phyloP scores from a whole-genome alignment of 2,888 invertebrate species.

The Panorpa germanica region DNA sequence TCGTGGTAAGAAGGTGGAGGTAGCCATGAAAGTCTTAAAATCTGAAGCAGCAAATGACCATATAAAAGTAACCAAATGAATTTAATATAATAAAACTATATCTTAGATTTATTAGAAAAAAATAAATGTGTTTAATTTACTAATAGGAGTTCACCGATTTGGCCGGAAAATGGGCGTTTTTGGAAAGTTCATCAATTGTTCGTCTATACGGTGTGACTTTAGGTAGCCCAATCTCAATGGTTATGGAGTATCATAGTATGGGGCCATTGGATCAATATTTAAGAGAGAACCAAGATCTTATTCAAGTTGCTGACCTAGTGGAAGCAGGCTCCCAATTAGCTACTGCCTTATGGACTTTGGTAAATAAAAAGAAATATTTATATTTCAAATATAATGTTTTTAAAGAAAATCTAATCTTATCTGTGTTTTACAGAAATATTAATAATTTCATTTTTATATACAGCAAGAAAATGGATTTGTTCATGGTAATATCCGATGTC shows the following conservation, averaged over 20 bases:
- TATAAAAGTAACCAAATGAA: conserved; percentile 32
- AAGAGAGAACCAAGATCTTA: conserved; percentile 25
- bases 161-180: conserved; percentile 58
- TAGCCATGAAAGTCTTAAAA: conserved; percentile 63
- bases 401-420: too few species aligned
- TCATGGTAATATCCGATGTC: conserved; percentile 72
- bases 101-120: conserved; percentile 2
- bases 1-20: conserved; percentile 55
- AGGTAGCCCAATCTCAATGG: conserved; percentile 57
- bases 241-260: conserved; percentile 59
- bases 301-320: conserved; percentile 52
- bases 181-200: conserved; percentile 58
- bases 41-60: conserved; percentile 38
- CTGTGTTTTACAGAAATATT: too few species aligned
- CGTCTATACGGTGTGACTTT: conserved; percentile 61
- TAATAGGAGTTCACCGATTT: conserved; percentile 57
- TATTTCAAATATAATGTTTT: not conserved
- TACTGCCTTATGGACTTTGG: conserved; percentile 72
- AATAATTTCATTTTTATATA: conserved; percentile 11
- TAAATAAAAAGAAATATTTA: conserved; percentile 20
- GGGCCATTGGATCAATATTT: conserved; percentile 50
- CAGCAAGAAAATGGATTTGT: conserved; percentile 61
- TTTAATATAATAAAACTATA: not conserved
- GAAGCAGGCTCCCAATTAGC: conserved; percentile 69
- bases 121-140: conserved; percentile 10